Base-by-base conservation (phyloP, 2,797 vertebrate species). In the Leptoclinus maculatus region DNA sequence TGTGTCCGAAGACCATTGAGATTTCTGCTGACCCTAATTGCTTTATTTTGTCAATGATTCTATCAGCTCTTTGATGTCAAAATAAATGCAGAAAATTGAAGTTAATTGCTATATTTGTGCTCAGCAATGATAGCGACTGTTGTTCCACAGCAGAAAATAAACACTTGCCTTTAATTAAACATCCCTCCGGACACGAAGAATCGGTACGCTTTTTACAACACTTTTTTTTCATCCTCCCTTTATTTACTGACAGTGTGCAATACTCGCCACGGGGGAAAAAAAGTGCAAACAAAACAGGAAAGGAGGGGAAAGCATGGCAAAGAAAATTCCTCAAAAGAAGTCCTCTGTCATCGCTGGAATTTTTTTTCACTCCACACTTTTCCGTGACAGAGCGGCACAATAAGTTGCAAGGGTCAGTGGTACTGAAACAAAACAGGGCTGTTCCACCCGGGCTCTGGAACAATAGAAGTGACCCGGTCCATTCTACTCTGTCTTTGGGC, bases 351-450 rank as follows among this genome's bases (percentile, higher is more conserved):
- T 91, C 43, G 16, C 78, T 80, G 87, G 84, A 83, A 86, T 88
- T 87, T 86, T 83, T 95, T 94, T 92, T 66, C 47, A 68, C 94
- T 92, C 95, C 95, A 96, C 96, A 95, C 96, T 96, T 96, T 77
- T 97, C 94, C 80, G 93, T 97, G 96, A 96, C 96, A 94, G 94
- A 93, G 87, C 78, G 62, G 89, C 93, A 97, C 95, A 97, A 97
- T 95, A 94, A 94, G 92, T 94, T 89, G 95, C 93, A 96, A 94
- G 97, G 97, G 97, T 97, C 97, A 97, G 95, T 94, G 95, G 93
- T 95, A 95, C 90, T 85, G 94, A 97, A 96, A 97, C 96, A 97
- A 97, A 84, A 93, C 91, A 91, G 85, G 91, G 95, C 96, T 93
- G 95, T 96, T 96, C 96, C 95, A 95, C 96, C 94, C 90, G 91